Evolutionary conservation across 2,888 invertebrate genomes (phyloP), one percentile per base, ranked within the genome.

Genomic region (Melanchra persicariae): DNA sequence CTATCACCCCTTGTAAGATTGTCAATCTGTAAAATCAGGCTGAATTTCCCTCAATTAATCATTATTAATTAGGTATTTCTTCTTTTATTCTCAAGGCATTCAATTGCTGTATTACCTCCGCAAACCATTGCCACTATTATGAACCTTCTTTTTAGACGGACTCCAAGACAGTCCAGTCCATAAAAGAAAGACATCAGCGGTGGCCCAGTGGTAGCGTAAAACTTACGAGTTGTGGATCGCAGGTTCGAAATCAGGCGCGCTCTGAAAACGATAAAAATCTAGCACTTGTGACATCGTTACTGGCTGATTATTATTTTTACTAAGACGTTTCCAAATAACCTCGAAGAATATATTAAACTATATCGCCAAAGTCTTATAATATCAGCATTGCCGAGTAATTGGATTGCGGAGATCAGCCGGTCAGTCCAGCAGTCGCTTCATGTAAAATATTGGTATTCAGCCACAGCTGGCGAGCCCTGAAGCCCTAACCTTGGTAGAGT

Each of bases 331-430:
- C 19, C 1, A 24, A 51, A 17, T 12, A 1, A 10, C 26, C 9
- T 40, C 10, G 19, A 22, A 4, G 43, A 19, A 43, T 12, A 17
- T 12, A 9, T 52, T 34, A 22, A 45, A 43, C 8, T 15, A 19
- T 17, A 37, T 15, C 3, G 17, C 4, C 19, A 58, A 45, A 19
- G 0, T 45, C 17, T 26, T 54, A 30, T 43, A 61, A 24, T 47
- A 55, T 26, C 30, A 59, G 58, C 40, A 55, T 26, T 55, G 12
- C n/a, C 55, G 22, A 57, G 30, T 72, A 72, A 72, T 62, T 62
- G 43, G 43, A 57, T 62, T 55, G 55, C 19, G 10, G 19, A 55
- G 47, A 72, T 49, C 60, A 74, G 62, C 24, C n/a, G 62, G 34
- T 17, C 17, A 72, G 12, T 22, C n/a, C 54, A 34, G 17, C n/a